Evolutionary conservation across 2,113 vertebrate species (phyloP).

Genomic region (Chaenogobius annularis): DNA sequence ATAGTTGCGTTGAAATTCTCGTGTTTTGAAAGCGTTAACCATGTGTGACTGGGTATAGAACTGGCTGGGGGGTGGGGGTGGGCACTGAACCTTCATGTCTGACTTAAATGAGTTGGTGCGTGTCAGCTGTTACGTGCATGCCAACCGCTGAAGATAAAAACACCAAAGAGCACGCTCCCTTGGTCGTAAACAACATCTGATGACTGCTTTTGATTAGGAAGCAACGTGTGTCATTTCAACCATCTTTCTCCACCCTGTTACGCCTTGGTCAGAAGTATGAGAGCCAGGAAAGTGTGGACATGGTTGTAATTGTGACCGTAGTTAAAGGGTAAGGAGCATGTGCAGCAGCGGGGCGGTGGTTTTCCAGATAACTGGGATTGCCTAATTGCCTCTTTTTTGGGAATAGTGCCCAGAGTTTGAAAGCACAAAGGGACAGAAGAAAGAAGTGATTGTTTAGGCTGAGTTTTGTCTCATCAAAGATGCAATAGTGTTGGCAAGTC

Average conservation of each 20-base stretch:
- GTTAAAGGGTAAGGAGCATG: slow-evolving; percentile 13
- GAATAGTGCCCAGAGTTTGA: slow-evolving; percentile 47
- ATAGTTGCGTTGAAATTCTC: slow-evolving; percentile 12
- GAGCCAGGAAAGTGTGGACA: slow-evolving; percentile 21
- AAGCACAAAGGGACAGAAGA: slow-evolving; percentile 34
- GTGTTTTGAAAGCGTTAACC: slow-evolving; percentile 25
- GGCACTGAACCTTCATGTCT: slow-evolving; percentile 26
- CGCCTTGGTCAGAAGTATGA: slow-evolving; percentile 17
- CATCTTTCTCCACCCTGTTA: slow-evolving; percentile 34
- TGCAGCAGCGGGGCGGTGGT: slow-evolving; percentile 35
- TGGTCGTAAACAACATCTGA: slow-evolving; percentile 37
- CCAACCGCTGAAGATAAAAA: slow-evolving; percentile 43
- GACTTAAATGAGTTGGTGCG: slow-evolving; percentile 7
- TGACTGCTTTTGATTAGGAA: slow-evolving; percentile 36
- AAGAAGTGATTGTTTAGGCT: slow-evolving; percentile 31
- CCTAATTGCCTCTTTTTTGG: slow-evolving; percentile 56
- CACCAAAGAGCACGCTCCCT: slow-evolving; percentile 24
- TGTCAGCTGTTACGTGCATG: slow-evolving; percentile 34
- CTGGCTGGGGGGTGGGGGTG: background rate
- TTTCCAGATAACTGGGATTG: slow-evolving; percentile 58
- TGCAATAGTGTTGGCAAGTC: slow-evolving; percentile 36
- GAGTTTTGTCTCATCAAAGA: slow-evolving; percentile 24
- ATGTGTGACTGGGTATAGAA: slow-evolving; percentile 42
- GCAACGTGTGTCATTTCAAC: slow-evolving; percentile 31
- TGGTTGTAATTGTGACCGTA: background rate